Evolutionary conservation across 2,797 vertebrate species (phyloP).

Genomic region (Acanthis flammea): DNA sequence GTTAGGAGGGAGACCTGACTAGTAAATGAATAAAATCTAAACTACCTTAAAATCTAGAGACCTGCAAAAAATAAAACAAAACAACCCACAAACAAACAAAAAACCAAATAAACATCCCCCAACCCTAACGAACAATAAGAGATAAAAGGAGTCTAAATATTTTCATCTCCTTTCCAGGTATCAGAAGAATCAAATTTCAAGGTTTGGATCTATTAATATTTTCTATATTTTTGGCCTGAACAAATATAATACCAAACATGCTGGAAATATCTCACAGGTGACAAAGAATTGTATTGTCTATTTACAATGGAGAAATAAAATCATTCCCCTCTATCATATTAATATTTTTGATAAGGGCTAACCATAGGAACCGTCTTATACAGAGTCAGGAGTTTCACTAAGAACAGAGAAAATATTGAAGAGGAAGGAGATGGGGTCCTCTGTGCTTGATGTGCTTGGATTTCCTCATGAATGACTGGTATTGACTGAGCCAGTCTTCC

Average conservation of each 20-base stretch:
- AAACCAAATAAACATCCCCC: neutral
- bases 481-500: neutral
- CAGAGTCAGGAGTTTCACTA: neutral
- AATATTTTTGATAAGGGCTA: neutral
- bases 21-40: neutral
- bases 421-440: neutral
- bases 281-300: neutral
- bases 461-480: neutral
- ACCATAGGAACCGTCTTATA: neutral
- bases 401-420: neutral
- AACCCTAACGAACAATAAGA: neutral
- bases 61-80: neutral
- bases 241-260: neutral
- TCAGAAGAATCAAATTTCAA: neutral
- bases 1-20: neutral
- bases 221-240: neutral
- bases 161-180: neutral
- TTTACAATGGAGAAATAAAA: neutral
- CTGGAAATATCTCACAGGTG: neutral
- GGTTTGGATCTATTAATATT: neutral
- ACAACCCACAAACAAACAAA: neutral
- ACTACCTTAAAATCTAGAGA: neutral
- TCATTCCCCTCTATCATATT: neutral
- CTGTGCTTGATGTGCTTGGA: neutral
- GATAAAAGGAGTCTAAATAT: neutral